Evolutionary conservation across 2,888 invertebrate species (phyloP).

Genomic region (Lottia scabra): DNA sequence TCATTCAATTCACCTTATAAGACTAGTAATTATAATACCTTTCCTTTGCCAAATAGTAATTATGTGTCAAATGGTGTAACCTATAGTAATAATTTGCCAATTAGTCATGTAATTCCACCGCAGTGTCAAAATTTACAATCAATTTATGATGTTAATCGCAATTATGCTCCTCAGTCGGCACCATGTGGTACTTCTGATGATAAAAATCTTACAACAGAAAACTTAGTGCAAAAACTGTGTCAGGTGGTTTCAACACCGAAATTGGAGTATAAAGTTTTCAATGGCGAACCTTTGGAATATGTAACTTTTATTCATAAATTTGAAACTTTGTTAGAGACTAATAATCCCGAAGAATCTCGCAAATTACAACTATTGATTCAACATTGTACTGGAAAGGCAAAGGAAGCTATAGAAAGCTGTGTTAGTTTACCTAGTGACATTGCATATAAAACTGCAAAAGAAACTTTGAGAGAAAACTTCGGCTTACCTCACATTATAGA

Average conservation of each 20-base stretch:
- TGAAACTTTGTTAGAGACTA: not conserved
- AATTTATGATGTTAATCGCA: too few species aligned
- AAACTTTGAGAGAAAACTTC: not conserved
- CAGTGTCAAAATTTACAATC: too few species aligned
- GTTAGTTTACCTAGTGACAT: not conserved
- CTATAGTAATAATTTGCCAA: too few species aligned
- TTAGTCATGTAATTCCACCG: too few species aligned
- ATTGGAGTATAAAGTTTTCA: not conserved
- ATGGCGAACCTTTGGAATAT: not conserved
- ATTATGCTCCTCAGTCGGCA: too few species aligned
- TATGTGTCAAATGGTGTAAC: too few species aligned
- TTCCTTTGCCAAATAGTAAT: too few species aligned
- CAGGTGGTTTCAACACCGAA: not conserved
- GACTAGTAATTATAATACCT: too few species aligned
- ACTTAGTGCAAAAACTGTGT: not conserved
- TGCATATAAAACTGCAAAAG: not conserved
- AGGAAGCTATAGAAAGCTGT: not conserved
- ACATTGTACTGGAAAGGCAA: not conserved
- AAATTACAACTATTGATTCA: not conserved
- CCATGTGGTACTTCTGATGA: too few species aligned
- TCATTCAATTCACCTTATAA: too few species aligned
- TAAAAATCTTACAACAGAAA: too few species aligned
- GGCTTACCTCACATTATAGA: not conserved
- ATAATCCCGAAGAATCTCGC: not conserved
- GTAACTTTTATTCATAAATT: not conserved